phyloP scores from a whole-genome alignment of 2,888 invertebrate species.

The Lottia scabra region DNA sequence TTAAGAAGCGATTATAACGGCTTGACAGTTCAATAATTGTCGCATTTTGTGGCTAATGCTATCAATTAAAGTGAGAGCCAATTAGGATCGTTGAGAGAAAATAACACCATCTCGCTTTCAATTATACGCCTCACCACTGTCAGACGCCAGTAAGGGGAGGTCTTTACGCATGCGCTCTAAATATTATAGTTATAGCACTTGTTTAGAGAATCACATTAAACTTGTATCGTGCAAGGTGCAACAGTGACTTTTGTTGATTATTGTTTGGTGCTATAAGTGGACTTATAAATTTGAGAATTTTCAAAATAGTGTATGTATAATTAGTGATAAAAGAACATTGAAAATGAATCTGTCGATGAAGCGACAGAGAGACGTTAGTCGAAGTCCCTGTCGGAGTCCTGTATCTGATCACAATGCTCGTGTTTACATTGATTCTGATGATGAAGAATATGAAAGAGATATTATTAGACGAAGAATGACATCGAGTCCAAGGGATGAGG shows the following conservation, averaged over 20 bases:
- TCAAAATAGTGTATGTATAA: no score
- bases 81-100: conserved; percentile 40
- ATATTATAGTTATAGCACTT: conserved; percentile 25
- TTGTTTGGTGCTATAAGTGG: no score
- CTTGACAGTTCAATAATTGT: conserved; percentile 25
- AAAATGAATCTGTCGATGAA: not conserved
- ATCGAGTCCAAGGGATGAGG: conserved; percentile 8
- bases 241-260: not conserved
- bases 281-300: no score
- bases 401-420: conserved; percentile 6
- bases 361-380: conserved; percentile 2
- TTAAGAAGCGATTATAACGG: not conserved
- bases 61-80: conserved; percentile 49
- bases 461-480: conserved; percentile 2
- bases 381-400: not conserved
- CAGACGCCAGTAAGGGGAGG: conserved; percentile 17
- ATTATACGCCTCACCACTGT: conserved; percentile 9
- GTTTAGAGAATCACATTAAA: conserved; percentile 2
- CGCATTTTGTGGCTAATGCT: conserved; percentile 37
- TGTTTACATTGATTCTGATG: not conserved
- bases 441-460: conserved; percentile 17
- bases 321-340: no score
- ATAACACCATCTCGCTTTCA: conserved; percentile 30
- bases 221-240: conserved; percentile 1
- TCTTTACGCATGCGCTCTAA: conserved; percentile 24